These are phyloP conservation scores for Motacilla tschutschensis DNA, from an alignment of 2,113 vertebrate species.

Conservation along the genomic window DNA sequence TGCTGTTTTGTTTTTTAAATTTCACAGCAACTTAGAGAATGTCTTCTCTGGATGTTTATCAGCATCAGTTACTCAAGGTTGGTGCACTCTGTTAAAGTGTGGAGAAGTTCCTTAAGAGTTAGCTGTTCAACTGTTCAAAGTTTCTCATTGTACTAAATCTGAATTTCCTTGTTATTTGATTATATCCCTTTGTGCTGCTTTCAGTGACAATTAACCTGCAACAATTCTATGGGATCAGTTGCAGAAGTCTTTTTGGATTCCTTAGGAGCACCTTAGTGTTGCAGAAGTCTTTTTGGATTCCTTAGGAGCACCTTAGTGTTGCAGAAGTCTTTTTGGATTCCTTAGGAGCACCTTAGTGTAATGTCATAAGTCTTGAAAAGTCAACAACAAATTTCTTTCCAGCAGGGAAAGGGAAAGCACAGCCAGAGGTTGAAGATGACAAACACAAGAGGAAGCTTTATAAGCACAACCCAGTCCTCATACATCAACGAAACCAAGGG, in stretches of 20 bases:
- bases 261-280: not conserved
- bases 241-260: not conserved
- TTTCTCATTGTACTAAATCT: not conserved
- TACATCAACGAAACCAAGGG: not conserved
- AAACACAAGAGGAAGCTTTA: not conserved
- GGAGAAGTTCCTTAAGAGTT: not conserved
- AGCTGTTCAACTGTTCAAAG: not conserved
- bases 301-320: not conserved
- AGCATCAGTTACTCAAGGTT: not conserved
- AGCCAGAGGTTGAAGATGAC: not conserved
- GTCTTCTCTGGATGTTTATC: not conserved
- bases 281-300: not conserved
- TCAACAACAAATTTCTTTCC: not conserved
- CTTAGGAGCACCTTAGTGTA: not conserved
- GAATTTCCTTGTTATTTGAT: not conserved
- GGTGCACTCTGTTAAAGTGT: not conserved
- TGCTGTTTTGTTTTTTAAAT: not conserved
- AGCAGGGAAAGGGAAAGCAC: not conserved
- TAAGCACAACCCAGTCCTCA: not conserved
- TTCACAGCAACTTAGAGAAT: not conserved
- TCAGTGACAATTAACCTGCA: not conserved
- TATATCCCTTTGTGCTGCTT: not conserved
- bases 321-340: not conserved
- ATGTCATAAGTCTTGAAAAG: not conserved
- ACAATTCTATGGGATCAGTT: not conserved